Percentiles rank a stretch among this genome's conserved stretches.
Conservation (phyloP, 2,888 invertebrate genomes). For the Stegophylla sp. region DNA sequence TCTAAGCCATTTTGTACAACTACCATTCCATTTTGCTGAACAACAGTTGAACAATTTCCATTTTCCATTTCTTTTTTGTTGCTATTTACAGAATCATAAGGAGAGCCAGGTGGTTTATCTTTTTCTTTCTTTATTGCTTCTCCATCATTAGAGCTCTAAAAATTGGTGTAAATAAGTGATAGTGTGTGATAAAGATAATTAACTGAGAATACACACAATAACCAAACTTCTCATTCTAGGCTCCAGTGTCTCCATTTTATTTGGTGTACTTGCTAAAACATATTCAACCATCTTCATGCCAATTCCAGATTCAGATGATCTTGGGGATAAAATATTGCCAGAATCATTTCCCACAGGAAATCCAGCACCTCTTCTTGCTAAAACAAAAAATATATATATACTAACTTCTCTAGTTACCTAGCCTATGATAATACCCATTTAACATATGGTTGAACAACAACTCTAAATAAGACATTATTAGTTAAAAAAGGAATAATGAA, state of each 20-base stretch:
- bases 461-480: too few species aligned
- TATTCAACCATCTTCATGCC: constrained; percentile 99
- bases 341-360: constrained; percentile 71
- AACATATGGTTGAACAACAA: too few species aligned
- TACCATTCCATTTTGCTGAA: constrained; percentile 68
- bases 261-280: constrained; percentile 91
- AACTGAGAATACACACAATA: constrained; percentile 64
- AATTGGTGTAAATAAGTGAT: constrained; percentile 51
- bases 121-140: constrained; percentile 67
- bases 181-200: background rate
- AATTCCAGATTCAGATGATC: constrained; percentile 84
- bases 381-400: too few species aligned
- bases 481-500: too few species aligned
- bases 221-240: constrained; percentile 73
- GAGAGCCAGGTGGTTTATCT: constrained; percentile 69
- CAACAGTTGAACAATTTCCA: constrained; percentile 61
- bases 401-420: too few species aligned
- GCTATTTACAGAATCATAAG: constrained; percentile 67
- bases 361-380: constrained; percentile 73
- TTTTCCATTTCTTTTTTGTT: constrained; percentile 64
- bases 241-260: constrained; percentile 75
- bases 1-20: constrained; percentile 76
- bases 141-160: constrained; percentile 63
- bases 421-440: too few species aligned
- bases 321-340: constrained; percentile 74